These are phyloP conservation scores for Mellivora capensis DNA, from an alignment of 2,113 vertebrate species.

Conservation along the genomic window DNA sequence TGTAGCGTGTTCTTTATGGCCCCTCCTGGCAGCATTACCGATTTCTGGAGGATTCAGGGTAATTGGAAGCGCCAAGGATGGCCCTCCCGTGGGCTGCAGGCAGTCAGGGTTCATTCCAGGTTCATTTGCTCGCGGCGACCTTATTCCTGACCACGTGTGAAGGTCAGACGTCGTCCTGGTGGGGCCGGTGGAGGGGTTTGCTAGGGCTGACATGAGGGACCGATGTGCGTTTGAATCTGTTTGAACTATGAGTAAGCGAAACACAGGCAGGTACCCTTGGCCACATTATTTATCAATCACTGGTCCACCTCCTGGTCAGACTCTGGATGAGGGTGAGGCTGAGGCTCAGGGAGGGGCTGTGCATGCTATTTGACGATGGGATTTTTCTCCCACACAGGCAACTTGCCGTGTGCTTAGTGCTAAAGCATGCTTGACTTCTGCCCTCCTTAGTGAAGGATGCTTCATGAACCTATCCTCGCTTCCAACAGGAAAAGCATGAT, in stretches of 20 bases:
- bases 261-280: background rate
- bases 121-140: background rate
- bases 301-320: background rate
- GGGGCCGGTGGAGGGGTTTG: background rate
- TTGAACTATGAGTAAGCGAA: accelerated
- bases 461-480: background rate
- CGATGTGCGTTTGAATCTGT: accelerated
- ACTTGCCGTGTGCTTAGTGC: background rate
- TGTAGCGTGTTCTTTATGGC: accelerated
- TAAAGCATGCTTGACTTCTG: background rate
- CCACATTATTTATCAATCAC: accelerated
- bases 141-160: background rate
- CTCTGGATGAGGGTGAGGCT: background rate
- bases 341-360: background rate
- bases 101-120: background rate
- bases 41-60: background rate
- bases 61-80: background rate
- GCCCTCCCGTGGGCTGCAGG: background rate
- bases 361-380: accelerated
- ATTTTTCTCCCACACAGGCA: background rate
- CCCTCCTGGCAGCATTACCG: background rate
- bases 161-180: background rate
- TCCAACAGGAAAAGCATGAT: background rate
- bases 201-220: background rate
- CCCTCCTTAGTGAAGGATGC: background rate